These are phyloP conservation scores for Dolichopus griseipennis DNA, from an alignment of 2,888 invertebrate species.

Conservation along the genomic window DNA sequence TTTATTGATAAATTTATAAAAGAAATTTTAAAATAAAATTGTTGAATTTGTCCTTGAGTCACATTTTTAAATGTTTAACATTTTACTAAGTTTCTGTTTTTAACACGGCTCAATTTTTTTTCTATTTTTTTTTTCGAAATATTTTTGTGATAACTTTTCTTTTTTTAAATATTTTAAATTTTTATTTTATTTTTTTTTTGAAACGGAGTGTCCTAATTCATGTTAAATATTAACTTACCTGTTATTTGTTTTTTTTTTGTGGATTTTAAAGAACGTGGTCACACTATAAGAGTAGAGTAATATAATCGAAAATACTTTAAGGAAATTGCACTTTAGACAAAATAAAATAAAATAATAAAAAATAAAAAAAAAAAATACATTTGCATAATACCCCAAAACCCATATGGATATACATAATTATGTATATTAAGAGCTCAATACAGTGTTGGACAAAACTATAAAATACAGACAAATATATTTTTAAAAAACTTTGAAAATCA, in stretches of 20 bases:
- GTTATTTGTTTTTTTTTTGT: not conserved
- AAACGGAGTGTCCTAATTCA: not conserved
- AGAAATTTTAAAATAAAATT: not conserved
- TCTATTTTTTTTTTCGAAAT: too few relatives aligned
- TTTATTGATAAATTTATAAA: too few relatives aligned
- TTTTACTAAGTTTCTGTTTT: too few relatives aligned
- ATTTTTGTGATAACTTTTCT: too few relatives aligned
- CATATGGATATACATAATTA: too few relatives aligned
- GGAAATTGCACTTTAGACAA: constrained; percentile 28
- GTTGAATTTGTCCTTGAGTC: not conserved
- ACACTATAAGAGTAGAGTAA: constrained; percentile 8
- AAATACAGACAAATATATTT: too few relatives aligned
- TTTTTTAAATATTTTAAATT: not conserved
- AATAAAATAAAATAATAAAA: constrained; percentile 14
- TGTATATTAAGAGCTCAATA: too few relatives aligned
- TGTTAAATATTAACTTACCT: not conserved
- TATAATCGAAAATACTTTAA: constrained; percentile 18
- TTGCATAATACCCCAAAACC: too few relatives aligned
- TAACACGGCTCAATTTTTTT: too few relatives aligned
- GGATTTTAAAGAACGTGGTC: not conserved
- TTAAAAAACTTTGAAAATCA: too few relatives aligned
- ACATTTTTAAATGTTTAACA: not conserved
- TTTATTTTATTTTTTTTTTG: not conserved
- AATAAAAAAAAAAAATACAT: too few relatives aligned
- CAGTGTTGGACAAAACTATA: too few relatives aligned